phyloP scores from a whole-genome alignment of 2,113 vertebrate species.

The Macquaria australasica region DNA sequence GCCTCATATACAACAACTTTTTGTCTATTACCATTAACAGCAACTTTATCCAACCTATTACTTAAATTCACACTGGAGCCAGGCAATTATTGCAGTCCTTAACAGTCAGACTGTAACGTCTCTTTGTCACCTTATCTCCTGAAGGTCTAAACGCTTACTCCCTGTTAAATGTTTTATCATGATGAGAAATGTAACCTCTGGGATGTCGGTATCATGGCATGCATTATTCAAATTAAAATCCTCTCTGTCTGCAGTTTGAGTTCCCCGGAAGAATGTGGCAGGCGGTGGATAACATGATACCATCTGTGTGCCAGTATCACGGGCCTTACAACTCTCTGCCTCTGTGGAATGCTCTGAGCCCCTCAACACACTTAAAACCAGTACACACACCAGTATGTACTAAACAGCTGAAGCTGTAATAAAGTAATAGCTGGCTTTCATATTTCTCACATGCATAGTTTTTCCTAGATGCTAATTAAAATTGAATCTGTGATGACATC shows the following conservation, averaged over 20 bases:
- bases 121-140: conserved; percentile 56
- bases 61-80: background rate
- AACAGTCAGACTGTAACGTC: conserved; percentile 31
- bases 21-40: conserved; percentile 16
- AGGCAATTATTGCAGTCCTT: conserved; percentile 41
- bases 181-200: conserved; percentile 54
- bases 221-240: conserved; percentile 64
- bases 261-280: conserved; percentile 29
- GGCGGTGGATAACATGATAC: conserved; percentile 35
- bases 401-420: conserved; percentile 46
- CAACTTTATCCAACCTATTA: conserved; percentile 20
- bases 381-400: background rate
- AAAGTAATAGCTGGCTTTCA: background rate
- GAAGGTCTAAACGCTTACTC: conserved; percentile 42
- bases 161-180: conserved; percentile 68
- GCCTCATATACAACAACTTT: background rate
- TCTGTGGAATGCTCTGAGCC: background rate
- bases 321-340: background rate
- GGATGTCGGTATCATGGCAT: conserved; percentile 40
- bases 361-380: background rate
- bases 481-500: background rate
- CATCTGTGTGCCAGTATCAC: conserved; percentile 37
- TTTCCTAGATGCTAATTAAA: background rate
- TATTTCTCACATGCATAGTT: conserved; percentile 8
- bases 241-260: conserved; percentile 34